phyloP scores from a whole-genome alignment of 2,113 vertebrate genomes.

The Corvus moneduloides region DNA sequence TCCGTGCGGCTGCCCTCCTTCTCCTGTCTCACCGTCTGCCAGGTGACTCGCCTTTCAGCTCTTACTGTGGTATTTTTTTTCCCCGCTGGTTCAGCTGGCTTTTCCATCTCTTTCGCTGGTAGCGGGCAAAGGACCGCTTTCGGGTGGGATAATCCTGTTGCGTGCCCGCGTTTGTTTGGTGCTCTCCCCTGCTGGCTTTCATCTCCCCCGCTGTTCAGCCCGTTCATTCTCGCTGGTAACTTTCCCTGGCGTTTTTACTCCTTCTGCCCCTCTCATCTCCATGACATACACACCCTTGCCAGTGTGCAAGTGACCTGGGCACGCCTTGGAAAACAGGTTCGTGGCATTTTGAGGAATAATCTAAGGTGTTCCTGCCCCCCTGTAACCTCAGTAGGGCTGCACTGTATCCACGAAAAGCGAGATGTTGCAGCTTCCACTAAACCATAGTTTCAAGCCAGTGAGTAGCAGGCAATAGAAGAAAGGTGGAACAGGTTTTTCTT shows the following conservation, averaged over 20 bases:
- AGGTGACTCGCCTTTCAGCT: background rate
- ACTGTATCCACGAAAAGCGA: rapidly evolving
- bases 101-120: background rate
- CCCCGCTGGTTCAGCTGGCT: background rate
- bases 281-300: rapidly evolving
- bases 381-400: background rate
- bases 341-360: background rate
- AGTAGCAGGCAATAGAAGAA: background rate
- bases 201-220: background rate
- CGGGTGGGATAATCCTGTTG: background rate
- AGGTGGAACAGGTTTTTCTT: background rate
- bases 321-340: background rate
- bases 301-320: rapidly evolving
- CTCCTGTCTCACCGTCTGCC: background rate
- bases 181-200: background rate
- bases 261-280: background rate
- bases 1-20: background rate
- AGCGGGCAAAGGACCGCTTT: background rate
- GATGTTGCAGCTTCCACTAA: background rate
- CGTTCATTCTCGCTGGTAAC: background rate
- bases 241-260: background rate
- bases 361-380: background rate
- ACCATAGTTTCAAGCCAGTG: background rate
- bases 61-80: rapidly evolving
- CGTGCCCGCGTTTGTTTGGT: background rate